Conservation (phyloP, 1,140 invertebrate species). For the Papilio dardanus region DNA sequence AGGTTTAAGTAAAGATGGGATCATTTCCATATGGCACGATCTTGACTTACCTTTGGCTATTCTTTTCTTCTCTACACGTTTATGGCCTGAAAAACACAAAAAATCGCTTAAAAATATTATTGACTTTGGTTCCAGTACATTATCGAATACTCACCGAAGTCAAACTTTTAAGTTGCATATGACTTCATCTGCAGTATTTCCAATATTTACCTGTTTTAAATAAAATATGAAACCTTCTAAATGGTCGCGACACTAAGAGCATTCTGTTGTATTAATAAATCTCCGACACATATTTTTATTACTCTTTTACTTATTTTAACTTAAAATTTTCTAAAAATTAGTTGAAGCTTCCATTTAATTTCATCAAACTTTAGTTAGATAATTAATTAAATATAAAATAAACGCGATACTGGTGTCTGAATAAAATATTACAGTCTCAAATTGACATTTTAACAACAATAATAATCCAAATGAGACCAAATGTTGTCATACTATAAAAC, state of each 20-base stretch:
- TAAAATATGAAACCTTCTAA: background rate
- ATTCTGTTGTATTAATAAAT: conserved; percentile 1
- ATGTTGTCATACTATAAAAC: conserved; percentile 1
- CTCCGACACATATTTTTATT: background rate
- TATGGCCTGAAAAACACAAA: too few species aligned
- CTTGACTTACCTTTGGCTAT: too few species aligned
- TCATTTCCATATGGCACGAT: too few species aligned
- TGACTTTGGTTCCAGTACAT: too few species aligned
- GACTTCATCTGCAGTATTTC: background rate
- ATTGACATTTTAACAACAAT: conserved; percentile 21
- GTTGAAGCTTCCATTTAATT: too few species aligned
- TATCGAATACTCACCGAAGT: too few species aligned
- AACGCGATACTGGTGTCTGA: background rate
- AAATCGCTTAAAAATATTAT: too few species aligned
- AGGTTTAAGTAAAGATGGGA: too few species aligned
- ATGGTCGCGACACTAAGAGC: background rate
- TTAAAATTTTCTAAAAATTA: background rate
- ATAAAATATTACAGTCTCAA: background rate
- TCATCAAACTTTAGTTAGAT: too few species aligned
- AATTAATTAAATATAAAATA: too few species aligned
- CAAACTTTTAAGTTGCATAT: background rate
- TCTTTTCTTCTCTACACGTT: too few species aligned
- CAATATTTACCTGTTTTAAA: background rate
- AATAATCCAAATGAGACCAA: background rate
- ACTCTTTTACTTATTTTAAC: background rate